A percentile compares a stretch with the other conserved stretches of the same genome.
These are phyloP conservation scores for Lordiphosa fenestrarum DNA, from an alignment of 2,888 invertebrate species.

Conservation along the genomic window DNA sequence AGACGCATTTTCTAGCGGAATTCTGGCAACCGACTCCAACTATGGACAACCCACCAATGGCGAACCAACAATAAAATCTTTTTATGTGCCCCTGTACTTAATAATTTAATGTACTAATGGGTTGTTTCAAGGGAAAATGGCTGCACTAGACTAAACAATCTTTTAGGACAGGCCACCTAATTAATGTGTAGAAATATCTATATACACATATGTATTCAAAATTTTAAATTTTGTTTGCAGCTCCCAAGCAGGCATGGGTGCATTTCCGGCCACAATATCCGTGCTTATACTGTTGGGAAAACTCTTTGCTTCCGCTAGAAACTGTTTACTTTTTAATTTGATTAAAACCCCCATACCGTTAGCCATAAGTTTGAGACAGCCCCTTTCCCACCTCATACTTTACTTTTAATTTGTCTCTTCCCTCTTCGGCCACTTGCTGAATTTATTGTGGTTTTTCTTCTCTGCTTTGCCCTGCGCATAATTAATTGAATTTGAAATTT, in stretches of 20 bases:
- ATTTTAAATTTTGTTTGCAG: conserved; percentile 1
- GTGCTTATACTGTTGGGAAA: conserved; percentile 30
- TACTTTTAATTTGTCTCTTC: conserved; percentile 59
- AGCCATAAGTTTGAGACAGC: conserved; percentile 26
- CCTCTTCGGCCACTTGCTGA: conserved; percentile 22
- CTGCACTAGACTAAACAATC: conserved; percentile 17
- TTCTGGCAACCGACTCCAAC: conserved; percentile 25
- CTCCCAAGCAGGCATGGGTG: conserved; percentile 7
- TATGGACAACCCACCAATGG: conserved; percentile 22
- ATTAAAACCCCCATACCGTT: conserved; percentile 41
- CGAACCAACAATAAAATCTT: conserved; percentile 15
- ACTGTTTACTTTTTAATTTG: conserved; percentile 33
- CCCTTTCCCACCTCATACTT: conserved; percentile 33
- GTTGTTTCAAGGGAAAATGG: conserved; percentile 26
- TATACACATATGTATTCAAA: neutral
- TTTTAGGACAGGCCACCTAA: neutral
- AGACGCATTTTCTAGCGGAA: conserved; percentile 23
- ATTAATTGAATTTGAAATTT: conserved; percentile 55
- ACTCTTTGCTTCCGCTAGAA: conserved; percentile 65
- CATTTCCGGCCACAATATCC: conserved; percentile 49
- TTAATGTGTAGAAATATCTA: conserved; percentile 23
- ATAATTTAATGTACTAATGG: conserved; percentile 66
- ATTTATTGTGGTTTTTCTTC: conserved; percentile 29
- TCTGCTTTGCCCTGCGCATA: conserved; percentile 62
- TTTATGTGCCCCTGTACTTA: conserved; percentile 61